Base-by-base conservation (phyloP, 2,113 vertebrate genomes). In the Cichladusa arquata region DNA sequence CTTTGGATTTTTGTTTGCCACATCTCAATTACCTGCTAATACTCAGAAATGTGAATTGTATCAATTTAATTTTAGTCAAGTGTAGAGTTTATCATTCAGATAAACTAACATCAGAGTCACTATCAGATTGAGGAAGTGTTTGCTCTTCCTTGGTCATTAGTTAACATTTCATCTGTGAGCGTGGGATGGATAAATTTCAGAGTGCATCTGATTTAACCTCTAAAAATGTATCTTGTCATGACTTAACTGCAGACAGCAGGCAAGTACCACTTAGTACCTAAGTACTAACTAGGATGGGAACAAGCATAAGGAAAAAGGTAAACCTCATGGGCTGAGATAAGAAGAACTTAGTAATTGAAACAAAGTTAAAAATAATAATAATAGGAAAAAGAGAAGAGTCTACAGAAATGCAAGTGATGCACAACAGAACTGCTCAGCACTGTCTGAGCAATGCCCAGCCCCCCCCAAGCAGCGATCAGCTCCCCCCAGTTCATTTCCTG, bases 81-180 rank as follows among this genome's bases (percentile, higher is more conserved):
- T 58, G 31, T 61, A 85, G 84, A 86, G 84, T 72, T 53, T 74
- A 71, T 88, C 29, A 51, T 86, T 62, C 0, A 1, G 36, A 72
- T 84, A 77, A 93, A 74, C 56, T 76, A 74, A 64, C 31, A 76
- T n/a, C 33, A 51, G 58, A 83, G 22, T 70, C 45, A 14, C 58
- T 74, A 90, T 78, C 42, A 58, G 40, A 51, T 4, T 5, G 6
- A 51, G 51, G 20, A 91, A 64, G 14, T 34, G 22, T 88, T 94
- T 95, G 88, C 76, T 95, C 62, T 95, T 93, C 83, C 73, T 94
- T 95, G 87, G 72, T 96, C 77, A 80, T 91, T 96, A 97, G 93
- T 96, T 97, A 96, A 42, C 64, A 86, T 97, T 97, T 94, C 24
- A 83, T 92, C 67, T 83, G 71, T 93, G 79, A 95, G 84, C 1